Base-by-base conservation (phyloP, 2,113 vertebrate genomes). In the Macrotus californicus region DNA sequence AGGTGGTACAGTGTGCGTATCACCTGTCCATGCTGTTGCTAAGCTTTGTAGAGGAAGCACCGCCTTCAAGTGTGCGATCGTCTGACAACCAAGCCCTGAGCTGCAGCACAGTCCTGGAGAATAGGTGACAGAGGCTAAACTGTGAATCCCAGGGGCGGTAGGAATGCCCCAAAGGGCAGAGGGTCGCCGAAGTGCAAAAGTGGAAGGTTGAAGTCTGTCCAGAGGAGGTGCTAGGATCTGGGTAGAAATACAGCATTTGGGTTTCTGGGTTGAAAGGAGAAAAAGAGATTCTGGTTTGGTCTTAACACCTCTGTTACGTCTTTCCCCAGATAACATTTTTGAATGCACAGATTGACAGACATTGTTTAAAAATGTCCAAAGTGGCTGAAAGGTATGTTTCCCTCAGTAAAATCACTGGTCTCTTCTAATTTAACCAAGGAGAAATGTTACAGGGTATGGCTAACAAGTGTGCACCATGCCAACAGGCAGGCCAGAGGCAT, bases 311-410 rank as follows among this genome's bases (percentile, higher is more conserved):
- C 83, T 98, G 86, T 97, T 94, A 52, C 96, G 87, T 98, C 89
- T 97, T 93, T 96, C 96, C 94, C 93, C 98, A 99, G 99, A 99
- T 99, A 98, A 98, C 98, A 92, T 99, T 99, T 98, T 98, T 99
- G 98, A 99, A 99, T 81, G 96, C 98, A 94, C 99, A 99, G 97
- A 99, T 99, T 97, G 99, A 99, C 97, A 99, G 99, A 97, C 99
- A 99, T 97, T 99, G 99, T 98, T 99, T 99, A 99, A 99, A 99
- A 98, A 99, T 99, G 98, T 99, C 99, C 97, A 99, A 99, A 98
- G 99, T 99, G 97, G 99, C 99, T 67, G 99, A 99, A 98, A 99
- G 99, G 99, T 99, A 98, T 93, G 99, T 97, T 85, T 93, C 29
- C 59, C 0, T 96, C 80, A 39, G 41, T 66, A 22, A 83, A 24